phyloP scores from a whole-genome alignment of 2,888 invertebrate genomes.

The Scaptomyza parva region DNA sequence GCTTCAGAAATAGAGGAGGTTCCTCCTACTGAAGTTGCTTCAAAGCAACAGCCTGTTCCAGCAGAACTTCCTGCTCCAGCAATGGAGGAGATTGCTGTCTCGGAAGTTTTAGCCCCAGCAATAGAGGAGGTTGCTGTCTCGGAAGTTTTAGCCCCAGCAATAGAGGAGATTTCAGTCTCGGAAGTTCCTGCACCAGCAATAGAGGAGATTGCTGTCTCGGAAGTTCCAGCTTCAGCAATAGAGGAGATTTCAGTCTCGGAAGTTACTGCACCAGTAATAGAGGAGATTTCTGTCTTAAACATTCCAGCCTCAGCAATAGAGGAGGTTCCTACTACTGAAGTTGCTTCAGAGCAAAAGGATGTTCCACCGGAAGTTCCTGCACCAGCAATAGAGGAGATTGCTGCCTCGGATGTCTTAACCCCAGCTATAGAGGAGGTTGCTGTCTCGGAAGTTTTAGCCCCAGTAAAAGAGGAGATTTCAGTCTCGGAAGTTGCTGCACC shows the following conservation, averaged over 20 bases:
- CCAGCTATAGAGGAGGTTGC: not conserved
- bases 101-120: not conserved
- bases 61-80: no score
- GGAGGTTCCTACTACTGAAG: not conserved
- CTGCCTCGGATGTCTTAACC: not conserved
- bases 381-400: constrained; percentile 1
- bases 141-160: not conserved
- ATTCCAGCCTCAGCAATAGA: not conserved
- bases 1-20: no score
- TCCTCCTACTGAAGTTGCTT: no score
- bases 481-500: not conserved
- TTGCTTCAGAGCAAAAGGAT: not conserved
- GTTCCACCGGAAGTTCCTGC: not conserved
- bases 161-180: constrained; percentile 2
- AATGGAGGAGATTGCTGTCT: not conserved
- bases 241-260: no score
- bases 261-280: not conserved
- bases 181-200: constrained; percentile 1
- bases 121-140: not conserved
- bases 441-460: not conserved
- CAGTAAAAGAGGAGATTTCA: no score
- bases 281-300: not conserved
- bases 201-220: no score
- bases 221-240: no score
- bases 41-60: no score